Evolutionary conservation across 2,888 invertebrate genomes (phyloP).

Genomic region (Isotomurus palustris): DNA sequence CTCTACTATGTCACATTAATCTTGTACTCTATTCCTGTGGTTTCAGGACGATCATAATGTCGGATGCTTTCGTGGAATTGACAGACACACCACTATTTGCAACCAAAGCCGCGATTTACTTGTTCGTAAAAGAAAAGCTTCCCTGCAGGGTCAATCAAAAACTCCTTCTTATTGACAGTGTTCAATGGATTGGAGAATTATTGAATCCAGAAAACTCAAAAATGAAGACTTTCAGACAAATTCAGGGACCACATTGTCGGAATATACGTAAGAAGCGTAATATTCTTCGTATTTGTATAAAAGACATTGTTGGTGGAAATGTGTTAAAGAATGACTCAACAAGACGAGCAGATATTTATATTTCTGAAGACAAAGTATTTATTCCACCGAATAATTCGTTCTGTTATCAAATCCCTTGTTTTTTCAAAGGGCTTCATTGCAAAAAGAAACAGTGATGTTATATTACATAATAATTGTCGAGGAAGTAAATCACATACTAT

Average conservation of each 20-base stretch:
- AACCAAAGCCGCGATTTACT: slow-evolving; percentile 27
- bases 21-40: background rate
- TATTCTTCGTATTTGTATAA: background rate
- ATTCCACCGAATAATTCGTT: slow-evolving; percentile 34
- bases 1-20: too few species aligned
- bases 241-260: too few species aligned
- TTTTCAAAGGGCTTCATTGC: slow-evolving; percentile 38
- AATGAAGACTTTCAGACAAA: too few species aligned
- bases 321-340: background rate
- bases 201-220: too few species aligned
- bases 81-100: slow-evolving; percentile 19
- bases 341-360: background rate
- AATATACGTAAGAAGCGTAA: slow-evolving; percentile 4
- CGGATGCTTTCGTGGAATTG: slow-evolving; percentile 27
- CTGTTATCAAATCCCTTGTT: slow-evolving; percentile 40
- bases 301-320: background rate
- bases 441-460: slow-evolving; percentile 30
- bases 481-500: background rate
- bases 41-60: slow-evolving; percentile 26
- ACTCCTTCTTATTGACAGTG: too few species aligned
- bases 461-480: background rate
- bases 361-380: slow-evolving; percentile 8
- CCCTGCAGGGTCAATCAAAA: too few species aligned
- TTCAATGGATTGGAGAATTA: too few species aligned
- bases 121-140: slow-evolving; percentile 8